Evolutionary conservation across 1,140 invertebrate species (phyloP).

Genomic region (Orchestia grillus): DNA sequence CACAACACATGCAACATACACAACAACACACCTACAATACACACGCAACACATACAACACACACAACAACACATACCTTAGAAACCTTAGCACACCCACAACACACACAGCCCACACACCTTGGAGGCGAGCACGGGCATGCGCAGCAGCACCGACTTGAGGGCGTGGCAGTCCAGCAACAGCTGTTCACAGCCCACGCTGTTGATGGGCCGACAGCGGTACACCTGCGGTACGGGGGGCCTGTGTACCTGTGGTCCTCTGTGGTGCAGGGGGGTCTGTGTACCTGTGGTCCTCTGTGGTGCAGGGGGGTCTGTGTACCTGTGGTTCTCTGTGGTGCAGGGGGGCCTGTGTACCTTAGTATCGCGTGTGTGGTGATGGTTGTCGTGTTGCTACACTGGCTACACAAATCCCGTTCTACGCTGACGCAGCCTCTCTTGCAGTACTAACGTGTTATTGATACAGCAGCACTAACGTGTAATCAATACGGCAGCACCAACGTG

Average conservation of each 20-base stretch:
- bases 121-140: slow-evolving; percentile 93
- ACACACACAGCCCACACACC: slow-evolving; percentile 70
- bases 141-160: slow-evolving; percentile 96
- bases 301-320: not conserved
- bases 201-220: slow-evolving; percentile 94
- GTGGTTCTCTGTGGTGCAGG: not conserved
- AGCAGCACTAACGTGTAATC: no score
- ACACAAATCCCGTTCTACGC: no score
- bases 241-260: not conserved
- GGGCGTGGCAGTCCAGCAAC: slow-evolving; percentile 95
- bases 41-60: not conserved
- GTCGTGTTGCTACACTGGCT: no score
- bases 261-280: not conserved
- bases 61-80: not conserved
- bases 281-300: not conserved
- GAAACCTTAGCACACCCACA: not conserved
- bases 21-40: not conserved
- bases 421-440: no score
- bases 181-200: slow-evolving; percentile 96
- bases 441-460: no score
- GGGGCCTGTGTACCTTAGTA: no score
- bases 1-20: not conserved
- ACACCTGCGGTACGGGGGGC: slow-evolving; percentile 81
- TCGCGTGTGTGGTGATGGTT: not conserved
- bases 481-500: no score